Conservation (phyloP, 2,113 vertebrate genomes). For the Kryptolebias marmoratus region DNA sequence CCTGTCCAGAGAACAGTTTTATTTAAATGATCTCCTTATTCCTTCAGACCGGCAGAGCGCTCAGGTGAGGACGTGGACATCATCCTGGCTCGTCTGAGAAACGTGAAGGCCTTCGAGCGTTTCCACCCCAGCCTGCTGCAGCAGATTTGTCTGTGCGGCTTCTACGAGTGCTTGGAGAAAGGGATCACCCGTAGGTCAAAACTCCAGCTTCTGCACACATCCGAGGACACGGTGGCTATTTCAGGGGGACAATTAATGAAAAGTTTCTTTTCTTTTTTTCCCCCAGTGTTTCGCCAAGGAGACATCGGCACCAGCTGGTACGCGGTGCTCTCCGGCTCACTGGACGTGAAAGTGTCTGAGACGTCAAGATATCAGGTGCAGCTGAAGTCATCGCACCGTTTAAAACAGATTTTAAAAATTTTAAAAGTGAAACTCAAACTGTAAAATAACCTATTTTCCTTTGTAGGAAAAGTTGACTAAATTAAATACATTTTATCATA, state of each 20-base stretch:
- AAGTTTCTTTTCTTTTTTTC: slow-evolving; percentile 26
- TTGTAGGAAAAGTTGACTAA: background rate
- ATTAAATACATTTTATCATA: background rate
- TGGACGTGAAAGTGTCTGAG: slow-evolving; percentile 97
- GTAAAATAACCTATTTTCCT: no score
- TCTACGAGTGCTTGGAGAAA: slow-evolving; percentile 95
- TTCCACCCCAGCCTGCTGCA: slow-evolving; percentile 94
- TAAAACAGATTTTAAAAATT: no score
- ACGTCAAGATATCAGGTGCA: slow-evolving; percentile 94
- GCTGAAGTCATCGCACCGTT: background rate
- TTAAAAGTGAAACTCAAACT: background rate
- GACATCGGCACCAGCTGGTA: slow-evolving; percentile 99
- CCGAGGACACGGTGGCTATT: background rate
- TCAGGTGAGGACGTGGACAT: slow-evolving; percentile 96
- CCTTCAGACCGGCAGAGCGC: slow-evolving; percentile 89
- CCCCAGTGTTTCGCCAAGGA: slow-evolving; percentile 94
- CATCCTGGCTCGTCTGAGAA: slow-evolving; percentile 91
- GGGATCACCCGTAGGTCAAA: slow-evolving; percentile 91
- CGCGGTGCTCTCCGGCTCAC: slow-evolving; percentile 92
- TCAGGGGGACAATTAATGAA: no score
- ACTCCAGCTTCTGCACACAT: background rate
- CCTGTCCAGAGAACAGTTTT: background rate
- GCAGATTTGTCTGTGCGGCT: slow-evolving; percentile 94
- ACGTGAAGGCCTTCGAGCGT: slow-evolving; percentile 94
- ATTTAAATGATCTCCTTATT: background rate